Conservation (phyloP, 2,888 invertebrate genomes). For the Nephrotoma flavescens region DNA sequence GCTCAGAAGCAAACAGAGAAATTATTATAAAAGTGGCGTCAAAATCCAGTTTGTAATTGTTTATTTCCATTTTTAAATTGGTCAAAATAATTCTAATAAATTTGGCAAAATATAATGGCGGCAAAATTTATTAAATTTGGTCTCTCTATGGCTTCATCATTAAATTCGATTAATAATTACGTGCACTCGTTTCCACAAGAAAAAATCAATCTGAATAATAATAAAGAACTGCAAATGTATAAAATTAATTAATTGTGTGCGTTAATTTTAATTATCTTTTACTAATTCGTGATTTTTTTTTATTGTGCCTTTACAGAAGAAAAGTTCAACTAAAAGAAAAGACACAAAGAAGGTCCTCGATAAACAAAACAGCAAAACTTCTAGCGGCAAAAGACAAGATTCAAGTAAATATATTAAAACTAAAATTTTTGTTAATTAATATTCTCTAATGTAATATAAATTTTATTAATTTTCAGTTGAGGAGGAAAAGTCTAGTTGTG, state of each 20-base stretch:
- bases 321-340: background rate
- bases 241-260: background rate
- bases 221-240: background rate
- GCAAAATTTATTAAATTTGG: background rate
- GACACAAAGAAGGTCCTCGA: background rate
- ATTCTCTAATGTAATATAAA: background rate
- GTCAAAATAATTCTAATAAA: background rate
- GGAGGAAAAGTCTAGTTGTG: constrained; percentile 4
- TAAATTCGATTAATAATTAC: background rate
- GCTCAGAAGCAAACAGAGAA: background rate
- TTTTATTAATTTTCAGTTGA: background rate
- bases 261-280: background rate
- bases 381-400: background rate
- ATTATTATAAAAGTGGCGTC: background rate
- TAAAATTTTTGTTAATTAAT: background rate
- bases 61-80: background rate
- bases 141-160: background rate
- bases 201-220: background rate
- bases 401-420: background rate
- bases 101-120: background rate
- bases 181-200: background rate
- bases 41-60: background rate
- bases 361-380: background rate
- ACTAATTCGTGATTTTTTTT: background rate
- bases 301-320: background rate